These are phyloP conservation scores for Cotesia typhae DNA, from an alignment of 1,140 invertebrate species.

Conservation along the genomic window DNA sequence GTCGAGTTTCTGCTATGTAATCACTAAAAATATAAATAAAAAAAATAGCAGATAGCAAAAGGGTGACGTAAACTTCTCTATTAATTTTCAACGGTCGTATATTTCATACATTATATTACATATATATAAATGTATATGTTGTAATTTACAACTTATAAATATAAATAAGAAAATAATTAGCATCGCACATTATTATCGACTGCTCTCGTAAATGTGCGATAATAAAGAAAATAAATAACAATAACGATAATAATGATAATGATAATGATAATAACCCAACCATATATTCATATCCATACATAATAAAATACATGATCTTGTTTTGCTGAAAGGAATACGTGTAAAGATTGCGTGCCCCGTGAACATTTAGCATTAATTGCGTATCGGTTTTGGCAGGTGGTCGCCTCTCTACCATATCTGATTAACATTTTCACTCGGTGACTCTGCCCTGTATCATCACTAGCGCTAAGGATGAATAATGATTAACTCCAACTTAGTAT, in stretches of 20 bases:
- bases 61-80: too few relatives aligned
- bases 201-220: too few relatives aligned
- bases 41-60: too few relatives aligned
- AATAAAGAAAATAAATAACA: not conserved
- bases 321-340: slow-evolving; percentile 35
- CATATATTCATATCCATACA: not conserved
- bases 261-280: not conserved
- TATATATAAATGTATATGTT: too few relatives aligned
- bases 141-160: too few relatives aligned
- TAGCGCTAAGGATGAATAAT: slow-evolving; percentile 49
- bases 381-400: slow-evolving; percentile 57
- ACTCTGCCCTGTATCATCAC: slow-evolving; percentile 47
- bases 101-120: too few relatives aligned
- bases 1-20: too few relatives aligned
- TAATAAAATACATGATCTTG: slow-evolving; percentile 12
- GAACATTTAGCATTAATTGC: slow-evolving; percentile 56
- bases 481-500: slow-evolving; percentile 37
- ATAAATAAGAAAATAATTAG: too few relatives aligned
- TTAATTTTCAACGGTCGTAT: too few relatives aligned
- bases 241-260: not conserved
- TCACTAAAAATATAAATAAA: too few relatives aligned
- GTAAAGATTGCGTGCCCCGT: slow-evolving; percentile 49
- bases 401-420: slow-evolving; percentile 46
- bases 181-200: too few relatives aligned
- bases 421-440: slow-evolving; percentile 50